Evolutionary conservation across 2,797 vertebrate species (phyloP).

Genomic region (Leptodactylus fallax): DNA sequence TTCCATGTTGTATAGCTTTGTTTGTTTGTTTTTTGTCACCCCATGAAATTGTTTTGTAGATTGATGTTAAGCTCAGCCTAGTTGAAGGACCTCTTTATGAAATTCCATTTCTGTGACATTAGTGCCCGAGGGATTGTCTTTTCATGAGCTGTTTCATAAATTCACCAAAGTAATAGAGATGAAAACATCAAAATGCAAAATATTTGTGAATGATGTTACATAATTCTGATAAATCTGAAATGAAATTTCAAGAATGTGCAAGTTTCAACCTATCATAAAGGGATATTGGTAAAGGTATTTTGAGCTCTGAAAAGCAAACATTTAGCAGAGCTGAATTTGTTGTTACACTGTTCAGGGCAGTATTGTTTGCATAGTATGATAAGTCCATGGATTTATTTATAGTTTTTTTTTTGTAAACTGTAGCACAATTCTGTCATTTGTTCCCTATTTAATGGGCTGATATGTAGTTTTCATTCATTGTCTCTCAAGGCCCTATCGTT

Average conservation of each 20-base stretch:
- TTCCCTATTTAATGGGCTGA: no score
- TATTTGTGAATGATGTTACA: not conserved
- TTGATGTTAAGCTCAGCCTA: slow-evolving; percentile 41
- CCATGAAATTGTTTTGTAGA: slow-evolving; percentile 37
- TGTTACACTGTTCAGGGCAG: no score
- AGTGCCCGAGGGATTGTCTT: slow-evolving; percentile 18
- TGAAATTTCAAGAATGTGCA: not conserved
- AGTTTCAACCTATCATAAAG: not conserved
- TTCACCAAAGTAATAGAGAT: slow-evolving; percentile 1
- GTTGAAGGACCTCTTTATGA: slow-evolving; percentile 15
- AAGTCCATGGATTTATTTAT: no score
- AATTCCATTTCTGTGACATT: slow-evolving; percentile 36
- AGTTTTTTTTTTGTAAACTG: no score
- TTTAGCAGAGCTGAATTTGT: not conserved
- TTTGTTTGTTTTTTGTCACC: slow-evolving; percentile 33
- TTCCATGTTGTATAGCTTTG: not conserved
- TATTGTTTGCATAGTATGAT: no score
- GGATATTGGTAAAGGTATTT: not conserved
- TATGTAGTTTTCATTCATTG: no score
- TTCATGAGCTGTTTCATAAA: slow-evolving; percentile 28
- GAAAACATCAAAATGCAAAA: slow-evolving; percentile 28
- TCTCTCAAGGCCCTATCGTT: no score
- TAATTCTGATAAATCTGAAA: not conserved
- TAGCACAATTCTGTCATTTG: no score
- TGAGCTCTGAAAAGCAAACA: not conserved